Evolutionary conservation across 35 echinoderm and acorn worm genomes (phyloP).

Genomic region (Strongylocentrotus purpuratus): DNA sequence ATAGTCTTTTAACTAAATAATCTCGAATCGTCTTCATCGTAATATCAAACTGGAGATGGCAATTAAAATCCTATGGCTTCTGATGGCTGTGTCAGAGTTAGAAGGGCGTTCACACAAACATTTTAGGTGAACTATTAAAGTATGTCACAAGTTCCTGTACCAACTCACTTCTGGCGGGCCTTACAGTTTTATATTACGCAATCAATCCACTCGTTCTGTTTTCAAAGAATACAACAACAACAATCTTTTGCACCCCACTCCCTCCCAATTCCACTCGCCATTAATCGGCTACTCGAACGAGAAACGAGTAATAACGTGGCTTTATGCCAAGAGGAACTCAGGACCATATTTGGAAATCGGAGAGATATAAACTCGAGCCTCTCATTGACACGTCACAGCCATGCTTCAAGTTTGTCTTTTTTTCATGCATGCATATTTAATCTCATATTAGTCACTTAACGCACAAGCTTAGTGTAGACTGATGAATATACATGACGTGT

Average conservation of each 20-base stretch:
- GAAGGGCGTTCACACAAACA: too few species aligned
- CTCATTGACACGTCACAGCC: constrained; percentile 11
- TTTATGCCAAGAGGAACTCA: constrained; percentile 30
- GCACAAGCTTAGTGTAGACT: background rate
- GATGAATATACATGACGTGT: background rate
- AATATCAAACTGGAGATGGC: too few species aligned
- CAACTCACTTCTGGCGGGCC: too few species aligned
- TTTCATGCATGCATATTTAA: background rate
- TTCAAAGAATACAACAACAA: background rate
- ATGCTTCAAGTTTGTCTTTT: background rate
- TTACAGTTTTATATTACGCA: background rate
- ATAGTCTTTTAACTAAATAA: too few species aligned
- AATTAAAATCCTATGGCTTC: too few species aligned
- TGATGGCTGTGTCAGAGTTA: too few species aligned
- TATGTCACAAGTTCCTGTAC: too few species aligned
- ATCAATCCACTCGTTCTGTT: background rate
- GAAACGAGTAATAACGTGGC: background rate
- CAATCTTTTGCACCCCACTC: background rate
- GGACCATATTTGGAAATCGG: constrained; percentile 33
- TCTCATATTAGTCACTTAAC: background rate
- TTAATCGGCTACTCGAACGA: background rate
- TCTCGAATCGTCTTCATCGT: too few species aligned
- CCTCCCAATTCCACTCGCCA: background rate
- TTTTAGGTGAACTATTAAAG: too few species aligned
- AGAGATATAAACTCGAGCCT: background rate